phyloP scores from a whole-genome alignment of 2,113 vertebrate genomes.

The Clinocottus analis region DNA sequence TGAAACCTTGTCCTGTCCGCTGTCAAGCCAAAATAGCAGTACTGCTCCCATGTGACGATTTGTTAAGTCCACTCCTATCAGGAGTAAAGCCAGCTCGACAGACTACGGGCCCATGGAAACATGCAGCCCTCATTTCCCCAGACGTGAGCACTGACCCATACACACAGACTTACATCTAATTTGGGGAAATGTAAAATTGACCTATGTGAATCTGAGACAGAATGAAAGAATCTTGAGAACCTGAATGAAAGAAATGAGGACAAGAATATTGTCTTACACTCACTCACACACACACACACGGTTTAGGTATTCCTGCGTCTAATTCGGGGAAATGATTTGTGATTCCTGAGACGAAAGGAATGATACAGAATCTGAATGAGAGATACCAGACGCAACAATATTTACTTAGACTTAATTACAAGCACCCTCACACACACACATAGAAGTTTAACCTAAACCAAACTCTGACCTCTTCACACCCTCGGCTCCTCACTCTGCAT shows the following conservation, averaged over 20 bases:
- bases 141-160: neutral
- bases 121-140: constrained; percentile 61
- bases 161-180: constrained; percentile 62
- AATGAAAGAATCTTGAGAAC: constrained; percentile 51
- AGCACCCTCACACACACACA: constrained; percentile 46
- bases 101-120: constrained; percentile 70
- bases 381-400: constrained; percentile 75
- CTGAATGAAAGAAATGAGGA: constrained; percentile 63
- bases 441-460: constrained; percentile 78
- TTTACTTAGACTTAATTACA: constrained; percentile 85
- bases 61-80: constrained; percentile 83
- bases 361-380: constrained; percentile 68
- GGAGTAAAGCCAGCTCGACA: constrained; percentile 80
- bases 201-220: constrained; percentile 76
- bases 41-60: constrained; percentile 82
- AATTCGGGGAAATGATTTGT: constrained; percentile 81
- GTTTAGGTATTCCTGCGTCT: constrained; percentile 64
- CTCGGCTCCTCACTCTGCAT: constrained; percentile 64
- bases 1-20: constrained; percentile 55
- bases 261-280: constrained; percentile 75
- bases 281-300: constrained; percentile 51
- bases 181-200: constrained; percentile 82
- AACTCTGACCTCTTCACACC: constrained; percentile 72
- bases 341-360: constrained; percentile 74
- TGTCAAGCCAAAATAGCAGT: constrained; percentile 77